Percentiles rank a stretch among this genome's conserved stretches.
These are phyloP conservation scores for Netelia fuscicornis DNA, from an alignment of 2,888 invertebrate species.

Conservation along the genomic window DNA sequence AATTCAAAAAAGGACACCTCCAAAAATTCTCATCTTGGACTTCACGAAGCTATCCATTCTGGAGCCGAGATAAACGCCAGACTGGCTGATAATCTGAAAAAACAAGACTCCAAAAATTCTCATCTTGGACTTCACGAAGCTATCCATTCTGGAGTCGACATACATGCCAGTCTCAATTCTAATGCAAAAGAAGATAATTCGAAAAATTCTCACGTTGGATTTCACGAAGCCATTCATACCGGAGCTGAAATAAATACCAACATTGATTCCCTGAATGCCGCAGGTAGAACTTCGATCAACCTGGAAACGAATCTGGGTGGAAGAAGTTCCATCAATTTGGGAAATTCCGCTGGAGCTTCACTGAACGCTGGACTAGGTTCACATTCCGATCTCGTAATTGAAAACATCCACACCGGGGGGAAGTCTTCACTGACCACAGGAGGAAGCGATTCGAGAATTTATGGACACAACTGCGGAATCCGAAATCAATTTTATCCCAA, in stretches of 20 bases:
- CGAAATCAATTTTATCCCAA: neutral
- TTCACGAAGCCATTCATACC: neutral
- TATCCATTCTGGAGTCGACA: too few relatives aligned
- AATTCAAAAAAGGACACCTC: too few relatives aligned
- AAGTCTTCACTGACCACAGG: neutral
- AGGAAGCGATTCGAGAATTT: neutral
- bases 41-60: neutral
- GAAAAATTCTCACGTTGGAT: too few relatives aligned
- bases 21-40: neutral
- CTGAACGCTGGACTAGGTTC: neutral
- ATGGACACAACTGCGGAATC: neutral
- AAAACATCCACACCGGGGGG: neutral
- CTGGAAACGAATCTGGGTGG: neutral
- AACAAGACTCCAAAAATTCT: too few relatives aligned
- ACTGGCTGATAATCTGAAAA: too few relatives aligned
- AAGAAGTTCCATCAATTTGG: neutral
- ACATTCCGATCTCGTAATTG: neutral
- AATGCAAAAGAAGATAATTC: too few relatives aligned
- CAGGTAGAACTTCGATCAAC: neutral
- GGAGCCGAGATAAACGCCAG: constrained; percentile 3
- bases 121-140: too few relatives aligned
- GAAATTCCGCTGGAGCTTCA: neutral
- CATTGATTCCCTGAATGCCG: neutral
- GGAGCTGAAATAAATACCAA: neutral
- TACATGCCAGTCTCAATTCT: too few relatives aligned